Evolutionary conservation across 2,113 vertebrate species (phyloP), one percentile per base, ranked within the genome.

Genomic region (Notothenia coriiceps): DNA sequence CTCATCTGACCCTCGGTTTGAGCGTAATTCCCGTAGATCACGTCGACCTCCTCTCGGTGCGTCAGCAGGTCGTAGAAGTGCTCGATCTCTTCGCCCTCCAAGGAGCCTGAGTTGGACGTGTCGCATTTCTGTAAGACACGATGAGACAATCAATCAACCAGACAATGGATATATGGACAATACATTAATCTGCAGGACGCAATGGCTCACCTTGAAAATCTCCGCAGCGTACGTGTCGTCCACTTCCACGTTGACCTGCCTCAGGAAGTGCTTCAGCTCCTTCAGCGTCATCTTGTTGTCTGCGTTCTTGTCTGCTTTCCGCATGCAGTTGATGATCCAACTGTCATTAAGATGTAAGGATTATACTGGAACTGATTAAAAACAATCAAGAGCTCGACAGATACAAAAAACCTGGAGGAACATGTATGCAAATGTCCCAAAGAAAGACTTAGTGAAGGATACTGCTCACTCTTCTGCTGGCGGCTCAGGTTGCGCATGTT

Each of bases 271-370:
- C 88, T 98, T 98, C 68, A 99, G 86, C 87, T 99, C 98, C 80
- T 98, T 98, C 79, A 99, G 94, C 67, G 86, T 96, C 97, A 99
- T 99, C 90, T 95, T 97, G 90, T 98, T 98, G 94, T 99, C 98
- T 1, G 93, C 92, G 73, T 99, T 97, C 83, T 97, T 98, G 90
- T 99, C 98, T 10, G 97, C 97, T 87, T 98, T 99, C 7, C 96
- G 75, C 90, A 99, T 95, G 90, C 97, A 98, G 66, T 94, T 95
- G 74, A 97, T 96, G 65, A 99, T 96, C 98, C 98, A 99, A 93
- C 98, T 99, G 87, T 73, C 22, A 6, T 40, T 59, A 15, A 49
- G 85, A 94, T 94, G 87, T 96, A 97, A 98, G 96, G 96, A 93
- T 80, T 81, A 57, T 10, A 10, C 51, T 51, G 6, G 43, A 66